Base-by-base conservation (phyloP, 2,113 vertebrate genomes). In the Piaya cayana region DNA sequence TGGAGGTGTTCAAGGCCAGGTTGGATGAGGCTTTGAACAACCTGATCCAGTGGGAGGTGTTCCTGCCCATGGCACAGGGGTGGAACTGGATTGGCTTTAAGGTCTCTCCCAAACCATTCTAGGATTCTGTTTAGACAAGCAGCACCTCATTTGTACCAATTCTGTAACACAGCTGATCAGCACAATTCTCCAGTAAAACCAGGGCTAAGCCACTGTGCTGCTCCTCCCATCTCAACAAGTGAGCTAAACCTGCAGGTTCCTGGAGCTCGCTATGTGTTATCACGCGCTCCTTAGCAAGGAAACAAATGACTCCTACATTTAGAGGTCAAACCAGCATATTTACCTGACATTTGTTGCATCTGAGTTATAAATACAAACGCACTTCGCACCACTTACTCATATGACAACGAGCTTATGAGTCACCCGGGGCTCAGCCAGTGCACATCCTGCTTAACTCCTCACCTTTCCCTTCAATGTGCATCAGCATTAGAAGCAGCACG, bases 201-300 rank as follows among this genome's bases (percentile, higher is more conserved):
- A 15, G 12, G 7, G 22, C 26, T 68, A 83, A 90, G 56, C 60
- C 34, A 45, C 4, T 5, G 79, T 60, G n/a, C 20, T 4, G 21
- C 22, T 49, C 12, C 67, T 43, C 45, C 60, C 1, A 0, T 18
- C 52, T 74, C 47, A 59, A 53, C 20, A 37, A 50, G 42, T 55
- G 69, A 78, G 60, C 43, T 29, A 49, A 56, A 39, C 6, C 42
- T 34, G 27, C 0, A 1, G 62, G 36, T 20, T 36, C 32, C 77
- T 39, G 62, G 43, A 82, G 75, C 67, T 80, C 45, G 9, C 27
- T 6, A 1, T 2, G 42, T 80, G 47, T 45, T 45, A 52, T 4
- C 42, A 43, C 1, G 0, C 0, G 3, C 50, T 82, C 29, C 12
- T 69, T 19, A 16, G 21, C 13, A 22, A 4, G 0, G 1, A 62